phyloP scores from a whole-genome alignment of 2,888 invertebrate genomes.

The Andrena chrysosceles region DNA sequence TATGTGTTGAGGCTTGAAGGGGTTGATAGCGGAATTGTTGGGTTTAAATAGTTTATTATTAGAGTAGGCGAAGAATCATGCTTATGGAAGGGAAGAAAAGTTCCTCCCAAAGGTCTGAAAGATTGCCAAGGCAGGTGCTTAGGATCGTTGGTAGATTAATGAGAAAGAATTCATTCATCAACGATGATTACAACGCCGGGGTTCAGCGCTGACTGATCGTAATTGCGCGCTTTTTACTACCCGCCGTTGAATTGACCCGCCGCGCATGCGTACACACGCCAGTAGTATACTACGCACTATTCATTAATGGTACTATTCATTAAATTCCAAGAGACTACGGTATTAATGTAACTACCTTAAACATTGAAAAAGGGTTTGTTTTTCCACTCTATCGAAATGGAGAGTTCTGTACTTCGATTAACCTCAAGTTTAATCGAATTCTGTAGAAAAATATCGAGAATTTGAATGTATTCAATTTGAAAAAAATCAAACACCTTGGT shows the following conservation, averaged over 20 bases:
- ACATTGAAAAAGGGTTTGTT: no score
- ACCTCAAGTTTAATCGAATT: no score
- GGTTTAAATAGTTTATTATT: no score
- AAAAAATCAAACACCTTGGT: no score
- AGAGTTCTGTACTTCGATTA: no score
- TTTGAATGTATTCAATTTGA: no score
- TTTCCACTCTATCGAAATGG: no score
- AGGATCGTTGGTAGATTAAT: background rate
- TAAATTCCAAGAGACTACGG: background rate
- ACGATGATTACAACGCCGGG: conserved; percentile 3
- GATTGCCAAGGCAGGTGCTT: background rate
- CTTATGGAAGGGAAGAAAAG: background rate
- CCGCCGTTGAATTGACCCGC: background rate
- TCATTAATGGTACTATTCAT: background rate
- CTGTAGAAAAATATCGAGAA: no score
- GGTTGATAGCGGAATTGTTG: no score
- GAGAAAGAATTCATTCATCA: background rate
- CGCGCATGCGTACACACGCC: conserved; percentile 19
- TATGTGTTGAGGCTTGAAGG: no score
- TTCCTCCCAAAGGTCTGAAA: background rate
- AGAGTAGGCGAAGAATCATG: no score
- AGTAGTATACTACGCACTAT: background rate
- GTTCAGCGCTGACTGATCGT: conserved; percentile 27
- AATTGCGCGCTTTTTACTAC: conserved; percentile 9
- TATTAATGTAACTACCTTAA: no score